Evolutionary conservation across 2,113 vertebrate genomes (phyloP).

Genomic region (Carassius auratus): DNA sequence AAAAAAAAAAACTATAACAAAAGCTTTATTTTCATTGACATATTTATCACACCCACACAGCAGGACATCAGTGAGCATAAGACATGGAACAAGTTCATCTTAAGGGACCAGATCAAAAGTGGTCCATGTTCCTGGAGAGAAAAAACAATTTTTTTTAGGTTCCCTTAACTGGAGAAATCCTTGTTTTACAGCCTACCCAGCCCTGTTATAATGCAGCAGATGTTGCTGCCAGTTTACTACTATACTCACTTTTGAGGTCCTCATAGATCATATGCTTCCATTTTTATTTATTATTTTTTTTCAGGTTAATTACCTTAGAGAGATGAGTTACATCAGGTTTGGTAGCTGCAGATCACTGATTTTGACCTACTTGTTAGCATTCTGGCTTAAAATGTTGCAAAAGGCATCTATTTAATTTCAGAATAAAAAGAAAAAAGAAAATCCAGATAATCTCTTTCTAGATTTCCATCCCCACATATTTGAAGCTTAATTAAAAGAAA

Average conservation of each 20-base stretch:
- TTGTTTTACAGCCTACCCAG: constrained; percentile 37
- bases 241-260: not conserved
- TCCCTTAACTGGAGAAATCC: not conserved
- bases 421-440: not conserved
- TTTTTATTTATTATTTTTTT: not conserved
- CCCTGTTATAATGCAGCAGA: constrained; percentile 39
- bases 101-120: constrained; percentile 12
- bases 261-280: not conserved
- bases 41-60: not conserved
- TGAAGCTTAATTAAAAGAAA: constrained; percentile 2
- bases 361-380: not conserved
- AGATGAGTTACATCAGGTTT: not conserved
- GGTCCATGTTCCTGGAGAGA: constrained; percentile 20
- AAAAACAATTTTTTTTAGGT: not conserved
- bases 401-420: not conserved
- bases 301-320: not conserved
- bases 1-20: not conserved
- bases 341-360: not conserved
- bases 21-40: constrained; percentile 9
- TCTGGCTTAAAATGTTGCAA: not conserved
- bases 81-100: not conserved
- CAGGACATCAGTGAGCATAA: not conserved
- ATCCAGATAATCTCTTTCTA: not conserved
- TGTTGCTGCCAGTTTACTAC: constrained; percentile 24
- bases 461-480: not conserved